Conservation (phyloP, 2,113 vertebrate species). For the Todiramphus saurophagus region DNA sequence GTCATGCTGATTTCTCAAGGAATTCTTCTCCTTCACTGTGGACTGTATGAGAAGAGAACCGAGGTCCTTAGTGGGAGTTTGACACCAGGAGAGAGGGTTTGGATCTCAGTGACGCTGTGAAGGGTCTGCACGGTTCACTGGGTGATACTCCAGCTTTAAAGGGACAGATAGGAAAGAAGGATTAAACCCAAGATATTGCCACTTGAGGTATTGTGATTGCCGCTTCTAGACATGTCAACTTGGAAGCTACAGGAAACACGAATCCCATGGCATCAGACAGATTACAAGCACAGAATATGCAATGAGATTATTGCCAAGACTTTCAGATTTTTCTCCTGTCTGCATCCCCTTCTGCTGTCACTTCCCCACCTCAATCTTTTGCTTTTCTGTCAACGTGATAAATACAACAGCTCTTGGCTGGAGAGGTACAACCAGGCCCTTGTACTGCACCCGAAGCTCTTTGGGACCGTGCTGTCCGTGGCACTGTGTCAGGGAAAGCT, state of each 20-base stretch:
- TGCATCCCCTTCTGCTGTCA: background rate
- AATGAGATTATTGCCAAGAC: background rate
- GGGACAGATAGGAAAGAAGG: background rate
- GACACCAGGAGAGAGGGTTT: background rate
- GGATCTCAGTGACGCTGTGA: background rate
- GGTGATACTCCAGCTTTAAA: background rate
- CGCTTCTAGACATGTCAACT: background rate
- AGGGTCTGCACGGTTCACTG: background rate
- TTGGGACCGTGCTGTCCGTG: rapidly evolving
- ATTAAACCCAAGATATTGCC: background rate
- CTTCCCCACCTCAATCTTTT: background rate
- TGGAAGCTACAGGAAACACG: background rate
- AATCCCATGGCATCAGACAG: background rate
- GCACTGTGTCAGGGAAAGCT: background rate
- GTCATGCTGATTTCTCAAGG: background rate
- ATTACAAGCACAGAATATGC: background rate
- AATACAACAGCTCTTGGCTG: background rate
- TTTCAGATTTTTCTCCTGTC: background rate
- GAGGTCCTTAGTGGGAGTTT: background rate
- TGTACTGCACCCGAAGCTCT: rapidly evolving
- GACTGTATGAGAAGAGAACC: background rate
- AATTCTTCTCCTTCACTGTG: background rate
- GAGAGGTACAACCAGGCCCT: background rate
- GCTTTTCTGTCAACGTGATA: background rate
- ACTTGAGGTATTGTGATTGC: background rate